Base-by-base conservation (phyloP, 2,888 invertebrate genomes). In the Hydroisotoma schaefferi region DNA sequence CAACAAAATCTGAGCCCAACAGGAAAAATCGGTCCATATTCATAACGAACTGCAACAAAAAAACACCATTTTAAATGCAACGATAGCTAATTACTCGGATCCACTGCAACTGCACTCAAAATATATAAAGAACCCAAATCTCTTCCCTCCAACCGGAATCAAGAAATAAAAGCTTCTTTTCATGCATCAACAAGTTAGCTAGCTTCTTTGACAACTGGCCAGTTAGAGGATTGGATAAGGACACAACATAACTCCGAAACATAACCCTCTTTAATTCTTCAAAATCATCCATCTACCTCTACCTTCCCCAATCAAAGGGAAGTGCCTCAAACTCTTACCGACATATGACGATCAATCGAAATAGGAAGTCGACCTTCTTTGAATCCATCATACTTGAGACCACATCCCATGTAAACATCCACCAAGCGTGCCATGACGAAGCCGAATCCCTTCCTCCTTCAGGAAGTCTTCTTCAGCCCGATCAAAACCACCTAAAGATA, bases 11-110 rank as follows among this genome's bases (percentile, higher is more conserved):
- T 78, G 91, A 90, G 79, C 88, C 89, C 72, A 90, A 86, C 65
- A 90, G 81, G 73, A 90, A 90, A 78, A 89, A 86, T 75, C 86
- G 86, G 77, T 86, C 89, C 75, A 94, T 84, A 80, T 94, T 93
- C 87, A 94, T 90, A 72, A 94, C 85, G 89, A 94, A 89, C 94
- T 94, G 78, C 49, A 77, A 78, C 69, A 51, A 49, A 49, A 27
- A 33, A 44, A 33, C 6, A 22, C 26, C 29, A 28, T 15, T 15
- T 51, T 51, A 18, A 6, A 6, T 18, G n/a, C n/a, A 43, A n/a
- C 18, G 8, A 29, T 51, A 8, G 8, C 22, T 5, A 12, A 26
- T 6, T n/a, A 26, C 20, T 8, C 8, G 5, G 3, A 8, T 28
- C 18, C n/a, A 51, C 18, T 26, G 23, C n/a, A n/a, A n/a, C n/a